Base-by-base conservation (phyloP, 2,113 vertebrate genomes). In the Silurus meridionalis region DNA sequence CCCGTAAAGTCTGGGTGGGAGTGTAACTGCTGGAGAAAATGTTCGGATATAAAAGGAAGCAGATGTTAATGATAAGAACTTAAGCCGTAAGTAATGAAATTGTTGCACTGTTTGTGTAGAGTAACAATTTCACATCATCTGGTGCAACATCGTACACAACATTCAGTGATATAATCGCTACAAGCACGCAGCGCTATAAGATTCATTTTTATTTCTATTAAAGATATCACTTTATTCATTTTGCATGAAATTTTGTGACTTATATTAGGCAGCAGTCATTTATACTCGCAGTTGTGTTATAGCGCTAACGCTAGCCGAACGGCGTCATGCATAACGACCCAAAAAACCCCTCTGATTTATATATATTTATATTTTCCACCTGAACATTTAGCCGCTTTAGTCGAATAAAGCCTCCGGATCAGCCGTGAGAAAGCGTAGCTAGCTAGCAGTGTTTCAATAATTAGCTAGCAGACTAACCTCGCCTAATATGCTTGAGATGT, bases 241-340 rank as follows among this genome's bases (percentile, higher is more conserved):
- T 80, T 80, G 78, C 78, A 80, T 80, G 78, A 57, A 15, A 61
- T 61, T 61, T 28, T 80, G 78, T 61, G 57, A 61, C 21, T 46
- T 80, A 61, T 61, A 80, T 48, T 61, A 21, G 28, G 19, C 78
- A 23, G 78, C 57, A 21, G 57, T 13, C 19, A 25, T 60, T 57
- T 37, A 15, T 74, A 50, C 71, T 74, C 5, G 53, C 25, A 15
- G 53, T 80, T 58, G 48, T 80, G 58, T 60, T 58, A 80, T 80
- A 19, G 77, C 77, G 25, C 55, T 37, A 80, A 80, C 25, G 7
- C 57, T 61, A 80, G 28, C 58, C 13, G 37, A 80, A 21, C 17
- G 46, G 14, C 78, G 4, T 46, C 57, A 23, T 5, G 28, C 58
- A 11, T 61, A 80, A 80, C 78, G 5, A 46, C 23, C 74, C 74